A percentile compares a stretch with the other conserved stretches of the same genome.
These are phyloP conservation scores for Papilio machaon DNA, from an alignment of 1,140 invertebrate species.

Conservation along the genomic window DNA sequence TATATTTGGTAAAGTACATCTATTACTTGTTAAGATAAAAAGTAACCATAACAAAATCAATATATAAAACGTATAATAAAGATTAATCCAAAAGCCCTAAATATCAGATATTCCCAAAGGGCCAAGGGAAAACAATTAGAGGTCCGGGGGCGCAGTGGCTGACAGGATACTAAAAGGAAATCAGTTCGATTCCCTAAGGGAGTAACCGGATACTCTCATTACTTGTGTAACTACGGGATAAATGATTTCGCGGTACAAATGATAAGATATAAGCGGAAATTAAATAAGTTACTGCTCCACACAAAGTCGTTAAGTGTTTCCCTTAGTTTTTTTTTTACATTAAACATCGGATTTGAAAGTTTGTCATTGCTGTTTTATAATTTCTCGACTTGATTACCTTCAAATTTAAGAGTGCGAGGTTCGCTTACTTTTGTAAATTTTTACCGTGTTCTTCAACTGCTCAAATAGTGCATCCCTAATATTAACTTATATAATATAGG, in stretches of 20 bases:
- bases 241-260: slow-evolving; percentile 39
- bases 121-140: slow-evolving; percentile 46
- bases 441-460: no score
- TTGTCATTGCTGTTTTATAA: no score
- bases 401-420: no score
- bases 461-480: no score
- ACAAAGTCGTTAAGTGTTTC: neutral
- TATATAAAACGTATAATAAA: slow-evolving; percentile 11
- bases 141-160: slow-evolving; percentile 8
- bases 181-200: slow-evolving; percentile 48
- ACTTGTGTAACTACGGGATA: slow-evolving; percentile 48
- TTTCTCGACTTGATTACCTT: no score
- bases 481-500: no score
- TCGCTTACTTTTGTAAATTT: no score
- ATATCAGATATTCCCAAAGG: slow-evolving; percentile 30
- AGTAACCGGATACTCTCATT: slow-evolving; percentile 60
- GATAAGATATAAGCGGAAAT: neutral
- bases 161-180: slow-evolving; percentile 50
- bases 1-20: no score
- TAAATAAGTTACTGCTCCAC: neutral
- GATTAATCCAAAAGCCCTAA: slow-evolving; percentile 24
- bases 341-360: no score
- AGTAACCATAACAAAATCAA: neutral
- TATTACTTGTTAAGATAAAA: neutral
- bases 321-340: no score